Base-by-base conservation (phyloP, 1,140 invertebrate species). In the Panulirus ornatus region DNA sequence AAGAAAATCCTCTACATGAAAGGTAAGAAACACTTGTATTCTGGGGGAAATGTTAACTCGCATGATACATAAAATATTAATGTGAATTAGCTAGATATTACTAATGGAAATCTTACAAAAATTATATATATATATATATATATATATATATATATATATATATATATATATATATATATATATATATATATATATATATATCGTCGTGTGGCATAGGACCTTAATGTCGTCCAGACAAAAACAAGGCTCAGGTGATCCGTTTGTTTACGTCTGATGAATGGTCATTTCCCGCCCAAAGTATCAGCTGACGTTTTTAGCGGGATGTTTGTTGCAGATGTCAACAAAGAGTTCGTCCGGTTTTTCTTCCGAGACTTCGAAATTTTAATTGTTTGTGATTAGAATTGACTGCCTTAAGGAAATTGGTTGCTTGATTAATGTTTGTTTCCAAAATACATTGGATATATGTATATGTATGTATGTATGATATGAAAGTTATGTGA, bases 111-210 rank as follows among this genome's bases (percentile, higher is more conserved):
- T n/a, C n/a, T n/a, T n/a, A n/a, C n/a, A n/a, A n/a, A n/a, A n/a
- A n/a, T 9, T 22, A 58, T 58, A 58, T 58, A 58, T 58, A 58
- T 58, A 58, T 58, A 58, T 58, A 58, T 58, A 58, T 58, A 58
- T 58, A 58, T 58, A 58, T 58, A 58, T 58, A 58, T 58, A 58
- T 58, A 58, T 58, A 58, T 58, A 58, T 58, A 58, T 58, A 58
- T 58, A 58, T 58, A 58, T 58, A 58, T 58, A 58, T 58, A 58
- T 58, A 58, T 58, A 58, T 58, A 58, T 58, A 58, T 58, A 58
- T 58, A 58, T 58, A 58, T 58, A 58, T 58, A 58, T 58, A 58
- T 58, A 58, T 58, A 58, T 58, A 11, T 58, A 58, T 11, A 58
- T 22, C 11, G 11, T 11, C 11, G 22, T 11, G 51, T 11, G 22